These are phyloP conservation scores for Lottia scabra DNA, from an alignment of 2,888 invertebrate species.

Conservation along the genomic window DNA sequence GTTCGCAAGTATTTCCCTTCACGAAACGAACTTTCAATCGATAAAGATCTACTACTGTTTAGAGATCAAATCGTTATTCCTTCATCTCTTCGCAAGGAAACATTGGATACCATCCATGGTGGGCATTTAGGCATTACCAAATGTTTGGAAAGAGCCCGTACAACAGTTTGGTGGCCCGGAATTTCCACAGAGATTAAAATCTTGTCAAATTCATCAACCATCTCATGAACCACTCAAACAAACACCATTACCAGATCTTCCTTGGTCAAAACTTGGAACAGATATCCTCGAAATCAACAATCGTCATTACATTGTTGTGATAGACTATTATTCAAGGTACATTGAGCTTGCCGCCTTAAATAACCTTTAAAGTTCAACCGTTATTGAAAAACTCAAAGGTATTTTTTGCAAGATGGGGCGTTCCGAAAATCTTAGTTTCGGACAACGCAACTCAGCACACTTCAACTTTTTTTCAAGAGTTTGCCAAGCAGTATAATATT, in stretches of 20 bases:
- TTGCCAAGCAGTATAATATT: background rate
- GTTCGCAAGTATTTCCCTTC: conserved; percentile 18
- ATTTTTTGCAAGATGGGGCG: conserved; percentile 2
- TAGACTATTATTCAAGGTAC: background rate
- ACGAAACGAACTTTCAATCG: conserved; percentile 20
- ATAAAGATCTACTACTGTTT: conserved; percentile 18
- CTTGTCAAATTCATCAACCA: background rate
- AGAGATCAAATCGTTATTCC: background rate
- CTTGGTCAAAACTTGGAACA: conserved; percentile 2
- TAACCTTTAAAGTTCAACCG: background rate
- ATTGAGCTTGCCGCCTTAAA: background rate
- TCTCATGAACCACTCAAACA: too few relatives aligned
- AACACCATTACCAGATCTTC: background rate
- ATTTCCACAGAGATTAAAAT: background rate
- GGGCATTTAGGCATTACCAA: background rate
- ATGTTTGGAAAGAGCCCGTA: background rate
- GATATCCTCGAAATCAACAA: background rate
- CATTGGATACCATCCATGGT: background rate
- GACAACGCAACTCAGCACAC: background rate
- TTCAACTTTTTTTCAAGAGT: background rate
- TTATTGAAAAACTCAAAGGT: background rate
- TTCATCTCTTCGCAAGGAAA: background rate
- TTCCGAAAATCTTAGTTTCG: background rate
- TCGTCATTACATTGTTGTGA: background rate
- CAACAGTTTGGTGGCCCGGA: conserved; percentile 8